Evolutionary conservation across 2,888 invertebrate species (phyloP), one percentile per base, ranked within the genome.

Genomic region (Drosophila limbata): DNA sequence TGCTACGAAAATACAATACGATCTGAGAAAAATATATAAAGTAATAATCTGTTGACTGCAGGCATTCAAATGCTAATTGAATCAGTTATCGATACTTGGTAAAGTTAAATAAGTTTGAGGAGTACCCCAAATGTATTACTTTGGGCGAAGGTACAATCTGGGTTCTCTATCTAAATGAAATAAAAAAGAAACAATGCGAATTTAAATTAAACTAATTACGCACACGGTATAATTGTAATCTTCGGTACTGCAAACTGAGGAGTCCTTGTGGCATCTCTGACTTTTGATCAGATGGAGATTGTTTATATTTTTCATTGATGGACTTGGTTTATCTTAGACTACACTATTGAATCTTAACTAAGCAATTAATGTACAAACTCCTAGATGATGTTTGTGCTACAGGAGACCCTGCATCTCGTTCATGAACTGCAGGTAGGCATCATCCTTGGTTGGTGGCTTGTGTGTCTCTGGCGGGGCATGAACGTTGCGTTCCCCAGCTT

Each of bases 391-490:
- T 15, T 17, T 39, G 39, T 57, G 73, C 84, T 95, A 98, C 91
- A 99, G 94, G 31, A 99, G 93, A 53, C 97, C 98, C 91, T 98
- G 96, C 98, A 99, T 98, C 93, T 99, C 99, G 92, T 96, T 96
- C 98, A 99, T 99, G 92, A 99, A 99, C 92, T 98, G 97, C 94
- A 98, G 96, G 90, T 99, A 99, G 11, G 99, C 99, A 91, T 99
- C 99, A 91, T 99, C 99, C 92, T 99, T 99, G 65, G 97, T 98
- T 19, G 94, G 93, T 71, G 93, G 93, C 52, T 91, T 90, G 52
- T 90, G 90, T 1, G 90, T 65, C 53, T 92, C 92, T 2, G 87
- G 75, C 6, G 73, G 74, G 8, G 77, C 84, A 67, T 92, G 82
- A 8, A 15, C 47, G 6, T 45, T 48, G 4, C 73, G 72, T 0